These are phyloP conservation scores for Trichosurus vulpecula DNA, from an alignment of 2,797 vertebrate genomes.

Conservation along the genomic window DNA sequence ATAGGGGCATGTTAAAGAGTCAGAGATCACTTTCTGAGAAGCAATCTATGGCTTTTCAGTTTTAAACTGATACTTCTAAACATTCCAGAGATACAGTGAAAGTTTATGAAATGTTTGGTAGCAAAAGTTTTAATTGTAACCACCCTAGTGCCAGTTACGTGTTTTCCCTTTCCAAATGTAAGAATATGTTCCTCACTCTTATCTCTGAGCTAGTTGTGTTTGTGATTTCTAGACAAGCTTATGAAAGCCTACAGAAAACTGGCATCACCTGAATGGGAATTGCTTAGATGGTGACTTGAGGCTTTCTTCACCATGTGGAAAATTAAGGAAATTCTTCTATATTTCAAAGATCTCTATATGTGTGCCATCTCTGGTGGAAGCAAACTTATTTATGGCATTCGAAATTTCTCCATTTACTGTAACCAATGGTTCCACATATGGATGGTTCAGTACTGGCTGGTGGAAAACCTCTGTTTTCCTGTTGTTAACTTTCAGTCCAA, in stretches of 20 bases:
- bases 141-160: background rate
- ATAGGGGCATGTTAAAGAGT: background rate
- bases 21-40: background rate
- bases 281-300: background rate
- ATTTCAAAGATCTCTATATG: constrained; percentile 16
- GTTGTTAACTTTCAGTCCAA: no score
- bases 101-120: background rate
- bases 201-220: background rate
- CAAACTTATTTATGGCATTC: no score
- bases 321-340: background rate
- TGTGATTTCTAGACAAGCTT: background rate
- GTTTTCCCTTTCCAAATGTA: background rate
- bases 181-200: background rate
- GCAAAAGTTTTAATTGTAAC: background rate
- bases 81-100: background rate
- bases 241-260: background rate
- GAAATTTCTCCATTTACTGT: no score
- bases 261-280: background rate
- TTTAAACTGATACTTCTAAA: background rate
- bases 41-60: background rate
- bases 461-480: no score
- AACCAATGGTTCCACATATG: no score
- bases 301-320: background rate
- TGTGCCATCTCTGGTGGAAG: background rate
- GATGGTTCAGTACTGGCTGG: no score